A percentile compares a stretch with the other conserved stretches of the same genome.
Evolutionary conservation across 2,888 invertebrate species (phyloP).

Genomic region (Dichetophora obliterata): DNA sequence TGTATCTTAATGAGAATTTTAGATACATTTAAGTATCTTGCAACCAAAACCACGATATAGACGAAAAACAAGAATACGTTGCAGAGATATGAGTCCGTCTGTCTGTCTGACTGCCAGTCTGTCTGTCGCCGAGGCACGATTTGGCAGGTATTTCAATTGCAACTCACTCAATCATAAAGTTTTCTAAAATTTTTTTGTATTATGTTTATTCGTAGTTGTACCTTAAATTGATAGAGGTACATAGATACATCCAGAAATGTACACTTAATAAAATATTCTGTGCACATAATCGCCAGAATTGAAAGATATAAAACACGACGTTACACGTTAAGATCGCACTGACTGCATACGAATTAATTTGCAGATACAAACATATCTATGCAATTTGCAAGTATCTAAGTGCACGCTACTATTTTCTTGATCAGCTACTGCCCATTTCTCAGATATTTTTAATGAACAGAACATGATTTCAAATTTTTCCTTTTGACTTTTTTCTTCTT

Average conservation of each 20-base stretch:
- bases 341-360: not conserved
- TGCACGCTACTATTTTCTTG: not conserved
- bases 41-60: not conserved
- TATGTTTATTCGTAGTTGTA: not conserved
- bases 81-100: too few relatives aligned
- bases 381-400: not conserved
- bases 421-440: not conserved
- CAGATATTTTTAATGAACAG: not conserved
- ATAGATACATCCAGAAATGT: not conserved
- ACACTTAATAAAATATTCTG: not conserved
- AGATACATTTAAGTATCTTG: not conserved
- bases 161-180: not conserved
- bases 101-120: too few relatives aligned
- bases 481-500: not conserved
- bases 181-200: not conserved
- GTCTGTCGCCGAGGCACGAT: not conserved
- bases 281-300: not conserved
- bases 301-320: not conserved
- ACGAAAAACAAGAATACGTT: not conserved
- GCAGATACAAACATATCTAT: not conserved
- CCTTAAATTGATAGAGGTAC: not conserved
- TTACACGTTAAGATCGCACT: not conserved
- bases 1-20: not conserved
- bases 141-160: constrained; percentile 1
- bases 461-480: not conserved